phyloP scores from a whole-genome alignment of 1,140 invertebrate species.

The Pogonognathellus flavescens region DNA sequence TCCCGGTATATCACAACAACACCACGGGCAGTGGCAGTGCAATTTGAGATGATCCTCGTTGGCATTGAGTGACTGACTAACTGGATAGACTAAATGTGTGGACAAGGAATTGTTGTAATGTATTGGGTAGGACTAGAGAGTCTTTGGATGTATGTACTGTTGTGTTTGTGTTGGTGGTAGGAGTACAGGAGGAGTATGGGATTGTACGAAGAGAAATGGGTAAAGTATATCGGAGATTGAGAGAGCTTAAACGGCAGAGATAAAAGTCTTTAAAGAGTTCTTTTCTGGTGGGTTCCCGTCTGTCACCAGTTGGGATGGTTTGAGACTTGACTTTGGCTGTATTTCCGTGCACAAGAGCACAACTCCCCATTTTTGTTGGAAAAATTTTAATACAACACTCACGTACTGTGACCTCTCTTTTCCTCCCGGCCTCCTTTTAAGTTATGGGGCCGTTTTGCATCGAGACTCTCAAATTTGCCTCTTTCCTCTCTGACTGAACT shows the following conservation, averaged over 20 bases:
- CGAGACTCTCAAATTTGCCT: constrained; percentile 63
- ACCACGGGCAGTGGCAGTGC: background rate
- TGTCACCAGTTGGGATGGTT: constrained; percentile 54
- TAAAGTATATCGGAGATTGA: constrained; percentile 49
- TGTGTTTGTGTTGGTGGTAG: too few species aligned
- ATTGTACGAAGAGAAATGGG: constrained; percentile 18
- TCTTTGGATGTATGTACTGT: too few species aligned
- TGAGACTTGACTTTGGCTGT: constrained; percentile 5
- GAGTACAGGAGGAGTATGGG: background rate
- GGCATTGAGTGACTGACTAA: constrained; percentile 49
- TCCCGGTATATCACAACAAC: too few species aligned
- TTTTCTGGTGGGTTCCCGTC: constrained; percentile 51
- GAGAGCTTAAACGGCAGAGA: constrained; percentile 48
- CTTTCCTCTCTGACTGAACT: background rate
- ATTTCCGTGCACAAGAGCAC: constrained; percentile 20
- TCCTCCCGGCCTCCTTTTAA: constrained; percentile 61
- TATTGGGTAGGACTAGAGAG: background rate
- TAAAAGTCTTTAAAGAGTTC: constrained; percentile 54
- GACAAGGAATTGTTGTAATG: constrained; percentile 39
- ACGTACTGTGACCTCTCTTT: constrained; percentile 64
- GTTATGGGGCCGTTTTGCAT: constrained; percentile 62
- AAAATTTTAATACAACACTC: constrained; percentile 57
- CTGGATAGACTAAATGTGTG: constrained; percentile 34
- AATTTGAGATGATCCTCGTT: constrained; percentile 39
- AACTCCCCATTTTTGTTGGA: constrained; percentile 34